Evolutionary conservation across 2,888 invertebrate genomes (phyloP).

Genomic region (Steromphala cineraria): DNA sequence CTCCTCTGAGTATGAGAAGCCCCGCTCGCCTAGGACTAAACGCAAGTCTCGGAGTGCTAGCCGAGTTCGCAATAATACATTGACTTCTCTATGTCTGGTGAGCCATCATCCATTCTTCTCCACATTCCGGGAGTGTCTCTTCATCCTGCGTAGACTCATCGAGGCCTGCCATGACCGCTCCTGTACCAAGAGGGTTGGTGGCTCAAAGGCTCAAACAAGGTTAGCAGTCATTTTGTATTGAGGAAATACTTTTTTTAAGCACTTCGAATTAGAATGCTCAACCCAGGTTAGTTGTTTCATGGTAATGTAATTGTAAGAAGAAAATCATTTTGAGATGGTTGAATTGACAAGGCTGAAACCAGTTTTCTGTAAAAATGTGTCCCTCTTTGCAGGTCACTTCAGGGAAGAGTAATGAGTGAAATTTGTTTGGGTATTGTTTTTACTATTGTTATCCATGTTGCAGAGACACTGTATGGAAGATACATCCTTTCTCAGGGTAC

Average conservation of each 20-base stretch:
- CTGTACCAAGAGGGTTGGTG: slow-evolving; percentile 85
- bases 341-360: too few relatives aligned
- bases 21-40: slow-evolving; percentile 67
- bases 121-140: slow-evolving; percentile 97
- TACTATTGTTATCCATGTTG: too few relatives aligned
- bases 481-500: too few relatives aligned
- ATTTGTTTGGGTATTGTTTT: too few relatives aligned
- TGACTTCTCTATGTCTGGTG: slow-evolving; percentile 97
- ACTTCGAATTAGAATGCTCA: too few relatives aligned
- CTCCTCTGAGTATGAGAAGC: slow-evolving; percentile 50
- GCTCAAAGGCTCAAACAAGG: slow-evolving; percentile 90
- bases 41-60: slow-evolving; percentile 64
- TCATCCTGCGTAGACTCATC: slow-evolving; percentile 94
- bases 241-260: too few relatives aligned
- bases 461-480: slow-evolving; percentile 89
- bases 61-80: slow-evolving; percentile 86
- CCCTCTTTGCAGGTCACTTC: too few relatives aligned
- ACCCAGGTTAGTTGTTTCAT: slow-evolving; percentile 81
- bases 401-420: too few relatives aligned
- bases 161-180: slow-evolving; percentile 96
- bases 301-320: too few relatives aligned
- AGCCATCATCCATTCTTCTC: slow-evolving; percentile 99
- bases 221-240: too few relatives aligned
- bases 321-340: too few relatives aligned
- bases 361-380: too few relatives aligned